These are phyloP conservation scores for Archivesica marissinica DNA, from an alignment of 1,140 invertebrate species.

Conservation along the genomic window DNA sequence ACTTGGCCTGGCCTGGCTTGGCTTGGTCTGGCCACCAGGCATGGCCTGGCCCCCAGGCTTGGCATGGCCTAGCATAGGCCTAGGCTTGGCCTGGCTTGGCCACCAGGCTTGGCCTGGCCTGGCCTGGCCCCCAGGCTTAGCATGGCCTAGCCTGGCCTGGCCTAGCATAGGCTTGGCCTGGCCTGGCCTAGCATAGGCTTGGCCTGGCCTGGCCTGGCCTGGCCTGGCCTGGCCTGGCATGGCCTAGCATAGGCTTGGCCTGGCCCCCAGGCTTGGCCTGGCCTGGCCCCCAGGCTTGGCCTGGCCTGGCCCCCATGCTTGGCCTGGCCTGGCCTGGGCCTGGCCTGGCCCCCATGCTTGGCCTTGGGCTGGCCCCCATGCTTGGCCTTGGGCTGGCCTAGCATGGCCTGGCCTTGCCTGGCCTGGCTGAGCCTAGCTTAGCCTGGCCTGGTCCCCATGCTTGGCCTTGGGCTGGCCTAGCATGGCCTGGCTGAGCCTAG, in stretches of 20 bases:
- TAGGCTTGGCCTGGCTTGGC: no score
- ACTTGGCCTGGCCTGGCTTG: not conserved
- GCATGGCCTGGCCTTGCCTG: not conserved
- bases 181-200: not conserved
- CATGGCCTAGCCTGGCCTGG: no score
- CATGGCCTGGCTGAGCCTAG: not conserved
- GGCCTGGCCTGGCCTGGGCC: not conserved
- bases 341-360: not conserved
- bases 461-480: not conserved
- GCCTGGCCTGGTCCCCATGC: not conserved
- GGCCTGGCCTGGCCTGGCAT: not conserved
- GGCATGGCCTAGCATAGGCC: no score
- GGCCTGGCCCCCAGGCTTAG: no score
- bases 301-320: not conserved
- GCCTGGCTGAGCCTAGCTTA: not conserved
- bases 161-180: not conserved
- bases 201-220: not conserved
- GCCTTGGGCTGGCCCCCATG: not conserved
- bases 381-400: not conserved
- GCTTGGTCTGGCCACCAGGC: no score
- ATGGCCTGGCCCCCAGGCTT: no score
- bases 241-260: not conserved
- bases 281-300: not conserved
- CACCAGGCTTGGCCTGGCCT: no score
- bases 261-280: not conserved